Base-by-base conservation (phyloP, 2,888 invertebrate genomes). In the Craniophora ligustri region DNA sequence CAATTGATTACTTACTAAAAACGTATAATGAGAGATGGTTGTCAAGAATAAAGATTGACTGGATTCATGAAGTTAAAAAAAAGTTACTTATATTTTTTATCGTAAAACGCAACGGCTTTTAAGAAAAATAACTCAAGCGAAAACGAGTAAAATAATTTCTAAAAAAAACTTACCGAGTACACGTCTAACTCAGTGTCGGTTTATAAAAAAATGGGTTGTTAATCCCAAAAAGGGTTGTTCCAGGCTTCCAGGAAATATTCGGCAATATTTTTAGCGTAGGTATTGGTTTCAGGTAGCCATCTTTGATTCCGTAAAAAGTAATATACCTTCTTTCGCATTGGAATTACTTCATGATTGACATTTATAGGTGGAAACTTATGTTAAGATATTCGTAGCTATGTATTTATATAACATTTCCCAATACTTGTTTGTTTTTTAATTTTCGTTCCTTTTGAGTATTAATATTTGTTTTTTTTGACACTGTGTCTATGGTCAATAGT, bases 191-290 rank as follows among this genome's bases (percentile, higher is more conserved):
- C 59, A 54, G 51, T 67, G 67, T 57, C 61, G 63, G 58, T 68
- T 55, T 57, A 65, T 65, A 73, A 79, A 77, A 75, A 78, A 75
- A 68, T 56, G 61, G 65, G 44, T 34, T 60, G 67, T 51, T 85
- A 86, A 85, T 85, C 86, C 83, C 44, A 14, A 80, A 84, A 86
- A 85, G 84, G 85, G 85, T 85, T 80, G 72, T 73, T 73, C 72
- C 54, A 46, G 65, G 72, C 72, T 73, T 73, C 72, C 54, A 46
- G 65, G 72, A 66, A 80, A 78, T 73, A 67, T 41, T 62, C 50
- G 46, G 62, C 60, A 46, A 59, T 64, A 70, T 76, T 77, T 81
- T 73, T 72, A 59, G 61, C 63, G 44, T 57, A n/a, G n/a, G n/a
- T n/a, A 19, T 51, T 46, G 48, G 32, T 46, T 60, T 46, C 69